These are phyloP conservation scores for Dendrocincla tyrannina DNA, from an alignment of 2,797 vertebrate species.

Conservation along the genomic window DNA sequence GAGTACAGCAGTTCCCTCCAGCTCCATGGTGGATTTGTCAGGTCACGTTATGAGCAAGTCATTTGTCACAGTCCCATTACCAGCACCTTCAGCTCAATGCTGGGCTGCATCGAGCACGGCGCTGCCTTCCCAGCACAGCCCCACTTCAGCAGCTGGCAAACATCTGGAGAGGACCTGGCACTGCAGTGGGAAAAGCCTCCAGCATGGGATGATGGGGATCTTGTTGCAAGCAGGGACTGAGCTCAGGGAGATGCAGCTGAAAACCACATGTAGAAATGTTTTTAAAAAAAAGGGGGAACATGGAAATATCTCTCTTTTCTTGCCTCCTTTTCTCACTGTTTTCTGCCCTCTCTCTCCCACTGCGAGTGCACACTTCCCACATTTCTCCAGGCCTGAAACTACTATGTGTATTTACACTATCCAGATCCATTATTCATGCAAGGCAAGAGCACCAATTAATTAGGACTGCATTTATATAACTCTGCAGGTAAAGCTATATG, in stretches of 20 bases:
- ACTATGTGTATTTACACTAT: constrained; percentile 32
- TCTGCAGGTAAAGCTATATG: constrained; percentile 29
- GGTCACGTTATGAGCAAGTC: background rate
- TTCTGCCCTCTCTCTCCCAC: background rate
- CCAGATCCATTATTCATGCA: constrained; percentile 31
- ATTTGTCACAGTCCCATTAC: background rate
- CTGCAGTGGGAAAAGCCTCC: background rate
- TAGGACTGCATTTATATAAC: constrained; percentile 38
- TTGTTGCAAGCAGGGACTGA: background rate
- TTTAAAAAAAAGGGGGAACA: background rate
- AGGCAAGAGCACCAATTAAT: constrained; percentile 36
- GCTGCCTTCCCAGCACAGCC: background rate
- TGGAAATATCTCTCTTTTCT: background rate
- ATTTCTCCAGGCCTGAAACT: background rate
- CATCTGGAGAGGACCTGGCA: background rate
- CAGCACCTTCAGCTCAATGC: background rate
- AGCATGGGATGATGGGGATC: background rate
- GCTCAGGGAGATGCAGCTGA: background rate
- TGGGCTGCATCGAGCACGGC: background rate
- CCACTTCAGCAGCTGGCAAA: background rate
- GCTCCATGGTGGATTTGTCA: background rate
- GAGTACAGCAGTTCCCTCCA: background rate
- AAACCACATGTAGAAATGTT: background rate
- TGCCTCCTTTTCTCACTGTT: background rate
- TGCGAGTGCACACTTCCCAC: background rate